phyloP scores from a whole-genome alignment of 2,113 vertebrate genomes.

The Carettochelys insculpta region DNA sequence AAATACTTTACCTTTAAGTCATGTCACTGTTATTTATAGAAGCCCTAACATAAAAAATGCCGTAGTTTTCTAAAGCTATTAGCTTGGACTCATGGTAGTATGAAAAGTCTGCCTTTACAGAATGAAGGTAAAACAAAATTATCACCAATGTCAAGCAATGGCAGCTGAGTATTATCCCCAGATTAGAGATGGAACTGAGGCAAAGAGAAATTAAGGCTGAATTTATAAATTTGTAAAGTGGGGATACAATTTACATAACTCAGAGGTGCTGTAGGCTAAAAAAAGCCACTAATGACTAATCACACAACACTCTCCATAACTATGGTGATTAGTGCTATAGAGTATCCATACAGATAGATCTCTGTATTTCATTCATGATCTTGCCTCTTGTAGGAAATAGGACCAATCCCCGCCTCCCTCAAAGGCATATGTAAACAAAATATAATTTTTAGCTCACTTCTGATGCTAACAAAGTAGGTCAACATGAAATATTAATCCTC shows the following conservation, averaged over 20 bases:
- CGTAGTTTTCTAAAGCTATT: not conserved
- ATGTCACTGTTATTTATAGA: not conserved
- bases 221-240: not conserved
- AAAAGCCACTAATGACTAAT: not conserved
- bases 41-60: not conserved
- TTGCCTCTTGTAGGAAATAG: not conserved
- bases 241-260: not conserved
- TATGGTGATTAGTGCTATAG: not conserved
- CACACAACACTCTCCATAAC: not conserved
- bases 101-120: not conserved
- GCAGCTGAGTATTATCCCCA: not conserved
- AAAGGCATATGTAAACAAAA: not conserved
- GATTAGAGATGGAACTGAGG: not conserved
- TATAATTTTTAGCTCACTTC: not conserved
- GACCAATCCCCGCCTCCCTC: accelerated
- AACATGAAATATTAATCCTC: not conserved
- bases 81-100: not conserved
- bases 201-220: not conserved
- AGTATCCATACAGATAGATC: not conserved
- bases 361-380: accelerated
- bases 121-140: not conserved
- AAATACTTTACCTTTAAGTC: not conserved
- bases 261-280: not conserved
- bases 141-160: not conserved
- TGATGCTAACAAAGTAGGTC: not conserved